Percentiles rank a stretch among this genome's conserved stretches.
These are phyloP conservation scores for Odocoileus virginianus DNA, from an alignment of 2,113 vertebrate genomes.

Conservation along the genomic window DNA sequence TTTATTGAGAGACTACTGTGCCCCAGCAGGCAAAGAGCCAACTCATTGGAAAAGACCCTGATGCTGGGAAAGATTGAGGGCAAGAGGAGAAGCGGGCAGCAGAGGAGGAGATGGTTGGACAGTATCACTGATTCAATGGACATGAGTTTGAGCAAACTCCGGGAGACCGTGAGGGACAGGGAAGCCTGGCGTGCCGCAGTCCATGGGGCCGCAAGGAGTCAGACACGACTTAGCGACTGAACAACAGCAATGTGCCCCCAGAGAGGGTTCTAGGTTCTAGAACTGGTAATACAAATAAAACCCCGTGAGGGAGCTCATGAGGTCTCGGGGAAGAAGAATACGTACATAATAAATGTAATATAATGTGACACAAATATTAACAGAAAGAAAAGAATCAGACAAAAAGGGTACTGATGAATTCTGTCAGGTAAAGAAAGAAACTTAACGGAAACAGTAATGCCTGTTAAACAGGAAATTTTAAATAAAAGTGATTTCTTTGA, in stretches of 20 bases:
- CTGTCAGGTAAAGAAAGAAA: not conserved
- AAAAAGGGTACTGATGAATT: not conserved
- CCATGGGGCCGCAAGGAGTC: not conserved
- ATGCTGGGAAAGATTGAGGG: not conserved
- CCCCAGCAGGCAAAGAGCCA: not conserved
- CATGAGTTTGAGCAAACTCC: not conserved
- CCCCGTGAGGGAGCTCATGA: fast-evolving
- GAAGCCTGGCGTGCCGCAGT: not conserved
- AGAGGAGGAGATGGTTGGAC: not conserved
- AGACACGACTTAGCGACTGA: not conserved
- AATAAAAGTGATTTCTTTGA: not conserved
- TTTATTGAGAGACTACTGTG: not conserved
- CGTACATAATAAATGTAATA: not conserved
- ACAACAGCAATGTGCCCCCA: not conserved
- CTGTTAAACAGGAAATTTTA: not conserved
- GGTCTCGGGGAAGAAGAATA: not conserved
- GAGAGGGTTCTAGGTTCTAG: not conserved
- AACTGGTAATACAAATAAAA: not conserved
- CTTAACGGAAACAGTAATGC: not conserved
- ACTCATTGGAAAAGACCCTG: not conserved
- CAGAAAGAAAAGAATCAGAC: not conserved
- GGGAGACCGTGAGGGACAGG: not conserved
- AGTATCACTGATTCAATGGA: not conserved
- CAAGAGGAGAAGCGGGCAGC: not conserved
- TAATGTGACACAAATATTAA: not conserved